Percentiles rank a stretch among this genome's conserved stretches.
Conservation (phyloP, 2,797 vertebrate genomes). For the Sebastes melanostomus region DNA sequence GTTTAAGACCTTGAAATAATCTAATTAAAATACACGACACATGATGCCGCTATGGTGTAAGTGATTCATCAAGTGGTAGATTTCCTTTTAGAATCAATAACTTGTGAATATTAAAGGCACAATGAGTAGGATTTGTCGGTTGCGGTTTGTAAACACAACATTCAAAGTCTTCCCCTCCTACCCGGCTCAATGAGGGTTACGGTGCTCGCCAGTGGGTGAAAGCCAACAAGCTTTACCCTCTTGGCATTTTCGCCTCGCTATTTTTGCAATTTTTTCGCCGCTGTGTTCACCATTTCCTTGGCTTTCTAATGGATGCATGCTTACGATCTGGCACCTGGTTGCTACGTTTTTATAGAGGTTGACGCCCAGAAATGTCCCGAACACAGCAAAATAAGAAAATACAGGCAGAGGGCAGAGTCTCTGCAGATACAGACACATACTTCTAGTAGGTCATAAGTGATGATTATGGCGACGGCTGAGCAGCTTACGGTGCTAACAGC, state of each 20-base stretch:
- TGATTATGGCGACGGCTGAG: no score
- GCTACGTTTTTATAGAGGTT: neutral
- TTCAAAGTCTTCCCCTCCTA: neutral
- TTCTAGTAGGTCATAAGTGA: no score
- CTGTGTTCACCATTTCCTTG: rapidly evolving
- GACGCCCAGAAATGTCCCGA: neutral
- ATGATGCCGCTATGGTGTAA: neutral
- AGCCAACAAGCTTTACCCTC: no score
- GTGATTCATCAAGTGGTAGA: neutral
- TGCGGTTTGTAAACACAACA: neutral
- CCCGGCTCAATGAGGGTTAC: no score
- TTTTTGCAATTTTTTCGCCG: no score
- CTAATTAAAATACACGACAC: neutral
- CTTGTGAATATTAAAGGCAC: neutral
- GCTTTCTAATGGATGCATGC: no score
- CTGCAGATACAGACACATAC: no score
- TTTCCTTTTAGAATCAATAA: neutral
- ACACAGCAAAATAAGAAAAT: neutral
- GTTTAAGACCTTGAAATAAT: neutral
- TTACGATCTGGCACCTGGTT: neutral
- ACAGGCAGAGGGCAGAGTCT: neutral
- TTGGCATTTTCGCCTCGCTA: no score
- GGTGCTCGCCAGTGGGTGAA: no score
- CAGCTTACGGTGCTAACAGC: no score
- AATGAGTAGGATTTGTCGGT: neutral